phyloP scores from a whole-genome alignment of 2,113 vertebrate species.

The Junco hyemalis region DNA sequence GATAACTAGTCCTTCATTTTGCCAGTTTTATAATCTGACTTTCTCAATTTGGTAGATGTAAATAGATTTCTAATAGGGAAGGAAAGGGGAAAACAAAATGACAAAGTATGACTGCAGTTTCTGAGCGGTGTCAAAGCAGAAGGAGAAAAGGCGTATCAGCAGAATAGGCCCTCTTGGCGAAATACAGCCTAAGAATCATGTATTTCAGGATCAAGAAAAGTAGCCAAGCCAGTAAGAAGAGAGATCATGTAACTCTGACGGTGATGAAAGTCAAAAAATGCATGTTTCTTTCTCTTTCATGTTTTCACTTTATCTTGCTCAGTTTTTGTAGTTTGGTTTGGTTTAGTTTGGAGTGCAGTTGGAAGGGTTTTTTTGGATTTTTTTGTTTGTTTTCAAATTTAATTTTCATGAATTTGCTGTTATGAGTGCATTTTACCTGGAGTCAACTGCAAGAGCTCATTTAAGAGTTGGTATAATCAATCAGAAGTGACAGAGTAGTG shows the following conservation, averaged over 20 bases:
- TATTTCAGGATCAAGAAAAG: background rate
- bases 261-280: background rate
- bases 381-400: background rate
- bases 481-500: background rate
- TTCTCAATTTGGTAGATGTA: background rate
- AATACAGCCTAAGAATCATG: background rate
- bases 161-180: background rate
- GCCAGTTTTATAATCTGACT: background rate
- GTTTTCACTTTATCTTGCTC: background rate
- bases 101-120: background rate
- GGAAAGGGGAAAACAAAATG: background rate
- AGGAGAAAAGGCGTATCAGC: background rate
- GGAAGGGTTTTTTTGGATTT: fast-evolving
- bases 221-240: background rate
- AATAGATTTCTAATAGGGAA: background rate
- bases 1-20: background rate
- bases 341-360: background rate
- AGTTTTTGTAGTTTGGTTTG: background rate
- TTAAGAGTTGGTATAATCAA: background rate
- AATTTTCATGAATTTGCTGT: background rate
- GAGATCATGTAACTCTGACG: background rate
- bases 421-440: background rate
- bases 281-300: fast-evolving
- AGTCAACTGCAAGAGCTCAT: background rate
- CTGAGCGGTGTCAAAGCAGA: background rate